phyloP scores from a whole-genome alignment of 2,797 vertebrate species.

The Gila robusta region DNA sequence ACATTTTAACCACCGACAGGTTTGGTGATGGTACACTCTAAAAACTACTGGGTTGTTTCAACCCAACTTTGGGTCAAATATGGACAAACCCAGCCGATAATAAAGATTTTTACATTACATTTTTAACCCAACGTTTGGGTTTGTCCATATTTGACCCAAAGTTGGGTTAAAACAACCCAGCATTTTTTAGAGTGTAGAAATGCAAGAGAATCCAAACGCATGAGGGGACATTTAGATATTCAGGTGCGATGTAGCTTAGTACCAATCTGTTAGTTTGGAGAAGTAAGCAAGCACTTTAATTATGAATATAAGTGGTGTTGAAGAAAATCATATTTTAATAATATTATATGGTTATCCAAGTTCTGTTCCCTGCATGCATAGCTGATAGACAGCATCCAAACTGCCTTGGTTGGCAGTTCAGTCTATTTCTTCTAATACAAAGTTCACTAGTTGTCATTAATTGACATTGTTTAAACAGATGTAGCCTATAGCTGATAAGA shows the following conservation, averaged over 20 bases:
- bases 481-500: neutral
- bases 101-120: too few relatives aligned
- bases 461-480: neutral
- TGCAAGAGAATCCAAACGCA: neutral
- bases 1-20: constrained; percentile 5
- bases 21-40: neutral
- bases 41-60: too few relatives aligned
- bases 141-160: too few relatives aligned
- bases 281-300: neutral
- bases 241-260: neutral
- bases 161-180: too few relatives aligned
- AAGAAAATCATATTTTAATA: neutral
- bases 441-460: neutral
- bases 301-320: neutral
- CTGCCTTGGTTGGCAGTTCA: neutral
- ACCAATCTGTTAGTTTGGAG: neutral
- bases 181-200: too few relatives aligned
- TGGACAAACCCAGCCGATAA: too few relatives aligned
- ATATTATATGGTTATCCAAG: neutral
- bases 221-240: neutral
- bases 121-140: too few relatives aligned
- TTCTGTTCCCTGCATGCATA: neutral
- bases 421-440: constrained; percentile 10
- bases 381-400: neutral
- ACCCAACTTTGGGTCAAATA: too few relatives aligned